Evolutionary conservation across 2,797 vertebrate species (phyloP).

Genomic region (Melanotaenia nigrans): DNA sequence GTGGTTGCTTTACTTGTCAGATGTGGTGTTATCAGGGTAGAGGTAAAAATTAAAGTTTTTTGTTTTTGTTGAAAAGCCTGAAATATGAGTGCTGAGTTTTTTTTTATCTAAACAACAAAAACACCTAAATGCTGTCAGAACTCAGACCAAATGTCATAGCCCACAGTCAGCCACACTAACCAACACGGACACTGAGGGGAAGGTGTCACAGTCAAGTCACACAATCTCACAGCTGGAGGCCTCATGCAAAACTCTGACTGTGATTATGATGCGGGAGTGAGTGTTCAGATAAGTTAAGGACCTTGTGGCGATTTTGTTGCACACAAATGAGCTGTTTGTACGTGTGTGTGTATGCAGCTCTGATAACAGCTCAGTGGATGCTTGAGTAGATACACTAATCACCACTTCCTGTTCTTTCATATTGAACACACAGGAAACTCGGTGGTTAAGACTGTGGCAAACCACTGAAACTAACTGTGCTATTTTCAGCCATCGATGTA

Average conservation of each 20-base stretch:
- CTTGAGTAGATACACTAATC: slow-evolving; percentile 41
- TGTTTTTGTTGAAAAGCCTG: neutral
- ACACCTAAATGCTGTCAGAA: slow-evolving; percentile 33
- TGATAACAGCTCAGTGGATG: slow-evolving; percentile 50
- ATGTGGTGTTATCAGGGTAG: neutral
- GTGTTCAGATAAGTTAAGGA: slow-evolving; percentile 38
- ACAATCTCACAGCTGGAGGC: slow-evolving; percentile 25
- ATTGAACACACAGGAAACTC: slow-evolving; percentile 47
- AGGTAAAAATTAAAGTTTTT: neutral
- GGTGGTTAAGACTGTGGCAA: slow-evolving; percentile 36
- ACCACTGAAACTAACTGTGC: slow-evolving; percentile 29
- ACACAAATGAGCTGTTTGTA: slow-evolving; percentile 52
- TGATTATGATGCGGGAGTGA: slow-evolving; percentile 37
- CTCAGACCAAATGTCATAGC: slow-evolving; percentile 31
- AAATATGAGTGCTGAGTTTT: neutral
- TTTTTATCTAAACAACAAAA: neutral
- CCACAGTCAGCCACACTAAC: slow-evolving; percentile 32
- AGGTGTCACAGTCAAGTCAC: slow-evolving; percentile 33
- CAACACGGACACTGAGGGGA: slow-evolving; percentile 14
- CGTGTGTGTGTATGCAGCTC: slow-evolving; percentile 27
- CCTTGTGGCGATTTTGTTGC: slow-evolving; percentile 26
- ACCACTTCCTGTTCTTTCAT: slow-evolving; percentile 63
- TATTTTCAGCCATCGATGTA: neutral
- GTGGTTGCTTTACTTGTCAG: neutral
- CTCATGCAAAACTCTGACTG: slow-evolving; percentile 25